A percentile compares a stretch with the other conserved stretches of the same genome.
Evolutionary conservation across 2,113 vertebrate genomes (phyloP).

Genomic region (Malaclemys terrapin): DNA sequence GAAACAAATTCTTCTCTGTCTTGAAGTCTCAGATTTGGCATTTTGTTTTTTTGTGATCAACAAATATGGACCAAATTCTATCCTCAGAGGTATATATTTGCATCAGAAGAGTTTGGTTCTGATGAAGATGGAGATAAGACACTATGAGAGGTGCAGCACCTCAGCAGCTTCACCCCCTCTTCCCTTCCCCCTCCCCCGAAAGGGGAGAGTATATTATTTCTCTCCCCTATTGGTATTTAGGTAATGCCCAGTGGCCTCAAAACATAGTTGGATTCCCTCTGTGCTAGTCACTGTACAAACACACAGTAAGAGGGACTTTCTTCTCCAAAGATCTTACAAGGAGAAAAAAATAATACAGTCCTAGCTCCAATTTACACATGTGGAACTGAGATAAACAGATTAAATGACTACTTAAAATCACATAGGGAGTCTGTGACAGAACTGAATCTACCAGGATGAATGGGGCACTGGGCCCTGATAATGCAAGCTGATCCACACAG

Average conservation of each 20-base stretch:
- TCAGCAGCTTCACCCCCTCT: not conserved
- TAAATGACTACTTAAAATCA: not conserved
- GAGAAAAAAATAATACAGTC: not conserved
- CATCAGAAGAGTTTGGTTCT: not conserved
- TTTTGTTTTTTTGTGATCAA: not conserved
- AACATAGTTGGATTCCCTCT: not conserved
- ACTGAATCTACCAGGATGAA: not conserved
- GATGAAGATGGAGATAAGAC: not conserved
- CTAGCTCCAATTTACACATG: not conserved
- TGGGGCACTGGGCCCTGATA: not conserved
- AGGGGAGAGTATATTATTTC: not conserved
- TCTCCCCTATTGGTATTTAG: not conserved
- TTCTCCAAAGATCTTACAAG: not conserved
- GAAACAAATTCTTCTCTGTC: not conserved
- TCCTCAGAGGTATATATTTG: not conserved
- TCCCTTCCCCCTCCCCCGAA: not conserved
- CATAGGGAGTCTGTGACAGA: not conserved
- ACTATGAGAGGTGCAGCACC: not conserved
- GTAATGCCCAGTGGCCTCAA: not conserved
- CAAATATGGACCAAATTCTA: not conserved
- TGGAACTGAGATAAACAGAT: not conserved
- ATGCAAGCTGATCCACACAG: not conserved
- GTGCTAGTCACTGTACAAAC: not conserved
- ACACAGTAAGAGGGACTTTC: not conserved
- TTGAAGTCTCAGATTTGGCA: not conserved